Conservation (phyloP, 2,888 invertebrate species). For the Chirona hameri region DNA sequence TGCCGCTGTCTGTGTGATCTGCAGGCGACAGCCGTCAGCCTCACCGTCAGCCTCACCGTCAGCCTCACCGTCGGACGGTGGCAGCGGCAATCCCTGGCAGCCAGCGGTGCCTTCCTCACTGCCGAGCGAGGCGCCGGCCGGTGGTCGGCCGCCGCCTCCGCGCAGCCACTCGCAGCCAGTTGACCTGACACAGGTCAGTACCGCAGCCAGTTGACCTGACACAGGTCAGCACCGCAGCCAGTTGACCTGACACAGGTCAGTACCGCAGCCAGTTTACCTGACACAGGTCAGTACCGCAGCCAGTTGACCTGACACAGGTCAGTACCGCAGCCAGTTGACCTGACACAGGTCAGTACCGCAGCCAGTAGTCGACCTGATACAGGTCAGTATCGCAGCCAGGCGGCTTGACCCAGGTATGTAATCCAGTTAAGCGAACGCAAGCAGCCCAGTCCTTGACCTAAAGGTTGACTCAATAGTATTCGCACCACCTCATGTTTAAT, state of each 20-base stretch:
- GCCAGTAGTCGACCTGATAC: constrained; percentile 35
- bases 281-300: constrained; percentile 31
- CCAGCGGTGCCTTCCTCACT: background rate
- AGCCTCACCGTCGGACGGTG: background rate
- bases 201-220: background rate
- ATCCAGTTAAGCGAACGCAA: background rate
- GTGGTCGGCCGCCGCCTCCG: constrained; percentile 35
- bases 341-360: background rate
- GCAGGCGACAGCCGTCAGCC: constrained; percentile 5
- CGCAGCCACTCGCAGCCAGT: constrained; percentile 39
- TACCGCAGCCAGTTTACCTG: background rate
- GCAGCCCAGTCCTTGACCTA: background rate
- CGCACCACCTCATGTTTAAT: too few relatives aligned
- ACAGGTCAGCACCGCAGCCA: constrained; percentile 32
- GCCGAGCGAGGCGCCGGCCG: background rate
- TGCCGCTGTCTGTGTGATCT: background rate
- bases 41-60: background rate
- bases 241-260: constrained; percentile 31
- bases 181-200: constrained; percentile 38
- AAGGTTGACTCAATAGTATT: too few relatives aligned
- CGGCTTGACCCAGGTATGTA: too few relatives aligned
- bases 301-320: constrained; percentile 31
- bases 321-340: too few relatives aligned
- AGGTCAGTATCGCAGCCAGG: constrained; percentile 31
- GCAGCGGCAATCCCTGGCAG: background rate